These are phyloP conservation scores for Rhizomys pruinosus DNA, from an alignment of 2,113 vertebrate species.

Conservation along the genomic window DNA sequence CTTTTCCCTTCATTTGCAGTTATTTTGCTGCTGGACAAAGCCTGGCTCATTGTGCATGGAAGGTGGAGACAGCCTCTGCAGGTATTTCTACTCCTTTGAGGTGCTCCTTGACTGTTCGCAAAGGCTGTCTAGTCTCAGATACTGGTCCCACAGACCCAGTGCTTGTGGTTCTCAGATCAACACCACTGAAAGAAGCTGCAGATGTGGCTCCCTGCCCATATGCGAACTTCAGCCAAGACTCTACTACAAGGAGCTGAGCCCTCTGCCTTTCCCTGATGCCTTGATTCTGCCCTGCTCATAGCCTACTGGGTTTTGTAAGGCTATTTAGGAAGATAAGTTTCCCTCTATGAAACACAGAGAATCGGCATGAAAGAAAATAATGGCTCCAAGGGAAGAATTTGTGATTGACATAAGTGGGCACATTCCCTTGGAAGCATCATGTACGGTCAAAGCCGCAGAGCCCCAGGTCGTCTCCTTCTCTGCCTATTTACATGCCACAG, in stretches of 20 bases:
- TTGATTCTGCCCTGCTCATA: not conserved
- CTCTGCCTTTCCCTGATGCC: conserved; percentile 51
- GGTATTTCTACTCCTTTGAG: no score
- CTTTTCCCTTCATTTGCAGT: no score
- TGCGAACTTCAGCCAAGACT: conserved; percentile 25
- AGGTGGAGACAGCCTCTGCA: no score
- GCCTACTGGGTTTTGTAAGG: conserved; percentile 31
- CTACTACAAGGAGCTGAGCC: not conserved
- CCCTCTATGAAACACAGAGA: conserved; percentile 49
- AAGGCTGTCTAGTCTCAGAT: conserved; percentile 3
- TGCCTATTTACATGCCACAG: conserved; percentile 40
- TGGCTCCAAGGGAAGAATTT: conserved; percentile 46
- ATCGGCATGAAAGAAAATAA: conserved; percentile 69
- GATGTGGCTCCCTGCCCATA: not conserved
- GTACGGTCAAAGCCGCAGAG: conserved; percentile 69
- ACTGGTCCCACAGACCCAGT: not conserved
- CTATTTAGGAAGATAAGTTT: conserved; percentile 65
- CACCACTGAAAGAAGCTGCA: not conserved
- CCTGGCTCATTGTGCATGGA: no score
- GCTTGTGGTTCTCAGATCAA: not conserved
- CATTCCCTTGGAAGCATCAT: conserved; percentile 58
- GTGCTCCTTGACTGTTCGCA: not conserved
- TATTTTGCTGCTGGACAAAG: no score
- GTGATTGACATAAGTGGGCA: conserved; percentile 46
- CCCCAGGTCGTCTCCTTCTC: not conserved